Evolutionary conservation across 2,113 vertebrate species (phyloP).

Genomic region (Pristiophorus japonicus): DNA sequence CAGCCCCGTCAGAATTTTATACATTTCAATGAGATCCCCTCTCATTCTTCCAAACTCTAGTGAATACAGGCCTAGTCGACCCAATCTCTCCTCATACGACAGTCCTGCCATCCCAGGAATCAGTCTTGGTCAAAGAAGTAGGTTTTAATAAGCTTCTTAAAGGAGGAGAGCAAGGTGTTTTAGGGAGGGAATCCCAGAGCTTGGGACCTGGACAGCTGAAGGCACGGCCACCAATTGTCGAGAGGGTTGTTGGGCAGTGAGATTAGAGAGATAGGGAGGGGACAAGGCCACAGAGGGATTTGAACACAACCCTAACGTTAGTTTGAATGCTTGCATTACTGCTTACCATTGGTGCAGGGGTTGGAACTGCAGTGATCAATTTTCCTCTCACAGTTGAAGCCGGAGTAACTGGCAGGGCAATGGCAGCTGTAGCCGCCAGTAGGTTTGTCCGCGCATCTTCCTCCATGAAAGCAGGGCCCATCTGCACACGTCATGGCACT

Average conservation of each 20-base stretch:
- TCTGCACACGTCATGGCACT: conserved; percentile 92
- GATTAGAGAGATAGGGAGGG: neutral
- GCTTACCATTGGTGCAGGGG: conserved; percentile 84
- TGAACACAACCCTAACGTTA: neutral
- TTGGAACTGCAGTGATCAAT: conserved; percentile 84
- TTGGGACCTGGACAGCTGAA: neutral
- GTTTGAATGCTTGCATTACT: neutral
- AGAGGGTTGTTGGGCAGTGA: neutral
- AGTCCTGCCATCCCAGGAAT: no score
- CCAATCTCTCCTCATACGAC: no score
- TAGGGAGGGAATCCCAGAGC: neutral
- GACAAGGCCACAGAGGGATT: neutral
- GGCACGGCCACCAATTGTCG: neutral
- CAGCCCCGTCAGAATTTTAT: no score
- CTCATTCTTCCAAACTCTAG: no score
- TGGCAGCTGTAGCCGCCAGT: conserved; percentile 88
- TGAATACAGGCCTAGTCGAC: no score
- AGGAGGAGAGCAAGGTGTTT: neutral
- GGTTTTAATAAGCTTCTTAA: neutral
- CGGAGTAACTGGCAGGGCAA: conserved; percentile 78
- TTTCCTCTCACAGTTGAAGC: conserved; percentile 98
- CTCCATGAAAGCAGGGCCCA: conserved; percentile 84
- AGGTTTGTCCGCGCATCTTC: conserved; percentile 78
- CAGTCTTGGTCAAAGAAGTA: neutral
- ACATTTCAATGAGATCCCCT: no score